These are phyloP conservation scores for Pemphigus obesinymphae DNA, from an alignment of 1,140 invertebrate genomes.

Conservation along the genomic window DNA sequence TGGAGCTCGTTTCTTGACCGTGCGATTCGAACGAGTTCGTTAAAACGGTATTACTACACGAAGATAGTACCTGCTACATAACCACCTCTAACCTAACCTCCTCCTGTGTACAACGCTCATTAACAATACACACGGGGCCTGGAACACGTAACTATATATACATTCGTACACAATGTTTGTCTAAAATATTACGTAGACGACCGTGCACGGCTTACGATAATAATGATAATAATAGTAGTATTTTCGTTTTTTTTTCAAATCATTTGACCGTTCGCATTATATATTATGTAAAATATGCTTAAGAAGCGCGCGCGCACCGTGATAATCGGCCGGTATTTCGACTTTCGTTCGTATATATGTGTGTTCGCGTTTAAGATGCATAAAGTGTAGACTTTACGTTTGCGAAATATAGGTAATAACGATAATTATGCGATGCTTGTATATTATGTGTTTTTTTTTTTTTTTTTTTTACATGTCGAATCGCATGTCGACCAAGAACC, in stretches of 20 bases:
- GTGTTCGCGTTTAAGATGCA: neutral
- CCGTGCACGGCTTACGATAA: neutral
- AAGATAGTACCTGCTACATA: neutral
- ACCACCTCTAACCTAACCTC: conserved; percentile 3
- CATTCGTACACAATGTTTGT: neutral
- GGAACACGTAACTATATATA: neutral
- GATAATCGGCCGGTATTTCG: neutral
- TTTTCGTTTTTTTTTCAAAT: neutral
- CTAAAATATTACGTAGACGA: neutral
- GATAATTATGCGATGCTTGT: no score
- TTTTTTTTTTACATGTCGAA: no score
- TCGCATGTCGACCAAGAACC: no score
- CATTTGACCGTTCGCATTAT: neutral
- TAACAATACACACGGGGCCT: conserved; percentile 16
- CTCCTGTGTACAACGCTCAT: neutral
- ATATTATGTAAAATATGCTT: neutral
- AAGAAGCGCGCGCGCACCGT: no score
- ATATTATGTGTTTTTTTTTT: no score
- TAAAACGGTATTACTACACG: conserved; percentile 19
- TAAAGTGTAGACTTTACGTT: neutral
- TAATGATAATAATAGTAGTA: neutral
- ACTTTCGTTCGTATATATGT: neutral
- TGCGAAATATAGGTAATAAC: neutral
- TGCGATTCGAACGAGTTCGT: conserved; percentile 25
- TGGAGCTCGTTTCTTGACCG: conserved; percentile 21